Evolutionary conservation across 1,140 invertebrate genomes (phyloP), one percentile per base, ranked within the genome.

Genomic region (Drosophila pectinifera): DNA sequence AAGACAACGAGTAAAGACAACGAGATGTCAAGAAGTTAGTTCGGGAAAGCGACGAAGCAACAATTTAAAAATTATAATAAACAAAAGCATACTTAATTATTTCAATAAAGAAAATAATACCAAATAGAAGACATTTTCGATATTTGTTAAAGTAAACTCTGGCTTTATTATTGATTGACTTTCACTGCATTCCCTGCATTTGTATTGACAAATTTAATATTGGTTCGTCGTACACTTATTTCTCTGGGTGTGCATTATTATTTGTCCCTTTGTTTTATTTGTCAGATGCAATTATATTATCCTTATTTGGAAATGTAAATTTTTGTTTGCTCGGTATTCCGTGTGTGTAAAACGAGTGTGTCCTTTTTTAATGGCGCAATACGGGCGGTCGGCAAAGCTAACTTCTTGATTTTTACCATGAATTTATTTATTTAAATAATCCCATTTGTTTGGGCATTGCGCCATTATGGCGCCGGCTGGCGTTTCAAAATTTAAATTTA

Each of bases 351-450:
- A 55, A 62, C 55, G 38, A 34, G 41, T 51, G 45, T 14, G 11
- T 11, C 20, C 14, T 51, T 54, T 69, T 39, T 49, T 43, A 43
- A 69, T 72, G 51, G 0, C 24, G 11, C 31, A 31, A 48, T 57
- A 28, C 51, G 26, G 24, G 51, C 20, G 16, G 22, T 22, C 22
- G 22, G 22, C 22, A 22, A 6, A 45, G 59, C 73, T 85, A 85
- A 65, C 81, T 85, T 86, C 82, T 86, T 85, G 81, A 85, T 85
- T 80, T 55, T 68, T 78, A 57, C 61, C 77, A 78, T 75, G 64
- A 65, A 88, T 88, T 83, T 88, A 86, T 88, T 89, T 88, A 88
- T 79, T 80, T 77, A 84, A 84, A 84, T 88, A 88, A 88, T 88
- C 84, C 84, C 80, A 89, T 89, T 88, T 85, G 64, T 64, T 58